Conservation (phyloP, 2,113 vertebrate species). For the Ranitomeya variabilis region DNA sequence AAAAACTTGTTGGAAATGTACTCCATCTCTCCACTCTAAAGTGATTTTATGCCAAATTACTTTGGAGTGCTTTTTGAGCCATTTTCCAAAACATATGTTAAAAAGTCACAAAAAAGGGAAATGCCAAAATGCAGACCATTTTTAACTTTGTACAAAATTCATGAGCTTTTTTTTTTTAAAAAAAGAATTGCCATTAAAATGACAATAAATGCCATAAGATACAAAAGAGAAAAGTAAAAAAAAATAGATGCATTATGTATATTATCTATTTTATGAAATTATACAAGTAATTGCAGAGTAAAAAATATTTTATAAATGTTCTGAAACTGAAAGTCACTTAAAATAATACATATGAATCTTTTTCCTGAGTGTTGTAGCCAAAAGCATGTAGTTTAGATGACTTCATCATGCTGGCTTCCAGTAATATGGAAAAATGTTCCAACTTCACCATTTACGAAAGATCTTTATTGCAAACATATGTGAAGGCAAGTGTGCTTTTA, state of each 20-base stretch:
- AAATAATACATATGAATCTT: constrained; percentile 14
- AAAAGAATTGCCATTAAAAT: no score
- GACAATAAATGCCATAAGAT: no score
- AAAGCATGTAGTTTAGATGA: constrained; percentile 55
- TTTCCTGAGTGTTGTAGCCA: constrained; percentile 24
- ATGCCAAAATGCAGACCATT: no score
- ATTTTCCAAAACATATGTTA: no score
- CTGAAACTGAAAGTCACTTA: not conserved
- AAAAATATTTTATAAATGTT: not conserved
- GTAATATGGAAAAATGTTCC: constrained; percentile 52
- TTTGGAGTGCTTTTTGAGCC: no score
- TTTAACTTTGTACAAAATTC: no score
- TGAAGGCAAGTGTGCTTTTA: constrained; percentile 51
- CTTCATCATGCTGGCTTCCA: constrained; percentile 42
- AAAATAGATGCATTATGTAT: not conserved
- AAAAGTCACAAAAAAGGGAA: no score
- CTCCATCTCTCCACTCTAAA: no score
- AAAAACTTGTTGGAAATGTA: no score
- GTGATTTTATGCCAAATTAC: no score
- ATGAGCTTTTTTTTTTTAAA: no score
- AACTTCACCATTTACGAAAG: constrained; percentile 41
- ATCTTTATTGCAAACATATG: constrained; percentile 57
- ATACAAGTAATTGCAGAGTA: not conserved
- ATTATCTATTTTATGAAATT: not conserved
- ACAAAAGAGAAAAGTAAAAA: not conserved